A percentile compares a stretch with the other conserved stretches of the same genome.
Evolutionary conservation across 30 jellyfish, hydroid and myxozoan genomes (phyloP).

Genomic region (Turritopsis rubra): DNA sequence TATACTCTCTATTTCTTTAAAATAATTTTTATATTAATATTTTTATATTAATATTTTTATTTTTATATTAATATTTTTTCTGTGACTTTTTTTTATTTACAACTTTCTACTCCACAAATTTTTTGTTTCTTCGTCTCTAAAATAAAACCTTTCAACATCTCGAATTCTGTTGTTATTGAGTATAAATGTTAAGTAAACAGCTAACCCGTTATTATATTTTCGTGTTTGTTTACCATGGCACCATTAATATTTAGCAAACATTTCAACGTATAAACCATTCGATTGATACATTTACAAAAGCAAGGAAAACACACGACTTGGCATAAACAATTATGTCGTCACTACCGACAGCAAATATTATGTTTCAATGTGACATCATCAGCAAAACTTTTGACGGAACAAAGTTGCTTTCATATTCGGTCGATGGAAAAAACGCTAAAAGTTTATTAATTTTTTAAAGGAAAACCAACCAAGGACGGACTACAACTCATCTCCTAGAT

Average conservation of each 20-base stretch:
- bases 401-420: not conserved
- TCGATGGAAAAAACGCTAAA: not conserved
- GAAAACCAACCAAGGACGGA: too few species aligned
- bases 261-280: not conserved
- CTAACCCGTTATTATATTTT: not conserved
- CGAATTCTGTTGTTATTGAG: not conserved
- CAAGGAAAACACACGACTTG: not conserved
- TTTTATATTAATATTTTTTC: too few species aligned
- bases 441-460: too few species aligned
- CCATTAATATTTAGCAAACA: not conserved
- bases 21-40: too few species aligned
- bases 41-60: too few species aligned
- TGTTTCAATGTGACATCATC: not conserved
- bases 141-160: not conserved
- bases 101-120: too few species aligned
- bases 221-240: not conserved
- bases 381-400: not conserved
- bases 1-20: too few species aligned
- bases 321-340: not conserved
- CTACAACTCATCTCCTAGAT: too few species aligned
- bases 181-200: not conserved
- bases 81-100: too few species aligned
- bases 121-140: too few species aligned
- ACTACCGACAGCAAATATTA: not conserved
- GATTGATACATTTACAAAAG: not conserved